phyloP scores from a whole-genome alignment of 2,113 vertebrate genomes.

The Oenanthe melanoleuca region DNA sequence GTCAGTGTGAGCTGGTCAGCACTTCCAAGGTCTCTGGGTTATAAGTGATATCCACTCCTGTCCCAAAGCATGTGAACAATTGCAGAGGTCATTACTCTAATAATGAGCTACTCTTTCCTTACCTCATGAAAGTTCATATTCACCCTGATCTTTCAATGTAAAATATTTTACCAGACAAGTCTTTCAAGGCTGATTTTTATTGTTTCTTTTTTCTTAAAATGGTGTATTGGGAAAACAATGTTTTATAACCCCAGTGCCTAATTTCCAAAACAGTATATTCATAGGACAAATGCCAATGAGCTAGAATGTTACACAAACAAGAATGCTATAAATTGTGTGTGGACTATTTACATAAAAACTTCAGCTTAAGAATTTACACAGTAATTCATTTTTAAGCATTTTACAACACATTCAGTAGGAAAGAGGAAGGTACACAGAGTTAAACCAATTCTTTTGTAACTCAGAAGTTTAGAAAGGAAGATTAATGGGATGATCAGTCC shows the following conservation, averaged over 20 bases:
- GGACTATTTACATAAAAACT: conserved; percentile 69
- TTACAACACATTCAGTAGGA: conserved; percentile 4
- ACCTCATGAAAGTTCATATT: background rate
- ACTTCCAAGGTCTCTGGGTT: background rate
- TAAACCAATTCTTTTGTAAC: conserved; percentile 5
- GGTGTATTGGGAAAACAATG: conserved; percentile 54
- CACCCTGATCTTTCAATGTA: background rate
- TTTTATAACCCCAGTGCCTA: conserved; percentile 56
- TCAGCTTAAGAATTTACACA: conserved; percentile 50
- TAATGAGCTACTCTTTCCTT: background rate
- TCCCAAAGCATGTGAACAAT: background rate
- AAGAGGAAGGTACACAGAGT: conserved; percentile 3
- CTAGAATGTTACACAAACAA: conserved; percentile 69
- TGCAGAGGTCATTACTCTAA: background rate
- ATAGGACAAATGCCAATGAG: conserved; percentile 72
- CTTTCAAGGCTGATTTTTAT: conserved; percentile 22
- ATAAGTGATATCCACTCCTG: background rate
- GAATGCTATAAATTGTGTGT: conserved; percentile 65
- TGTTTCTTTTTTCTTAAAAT: background rate
- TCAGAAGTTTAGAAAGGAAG: background rate
- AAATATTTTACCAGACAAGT: conserved; percentile 47
- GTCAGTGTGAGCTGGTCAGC: background rate
- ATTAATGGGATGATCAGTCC: background rate
- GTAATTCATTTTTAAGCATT: conserved; percentile 67
- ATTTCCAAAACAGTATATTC: conserved; percentile 73